Percentiles rank a stretch among this genome's conserved stretches.
These are phyloP conservation scores for Oligia strigilis DNA, from an alignment of 2,888 invertebrate species.

Conservation along the genomic window DNA sequence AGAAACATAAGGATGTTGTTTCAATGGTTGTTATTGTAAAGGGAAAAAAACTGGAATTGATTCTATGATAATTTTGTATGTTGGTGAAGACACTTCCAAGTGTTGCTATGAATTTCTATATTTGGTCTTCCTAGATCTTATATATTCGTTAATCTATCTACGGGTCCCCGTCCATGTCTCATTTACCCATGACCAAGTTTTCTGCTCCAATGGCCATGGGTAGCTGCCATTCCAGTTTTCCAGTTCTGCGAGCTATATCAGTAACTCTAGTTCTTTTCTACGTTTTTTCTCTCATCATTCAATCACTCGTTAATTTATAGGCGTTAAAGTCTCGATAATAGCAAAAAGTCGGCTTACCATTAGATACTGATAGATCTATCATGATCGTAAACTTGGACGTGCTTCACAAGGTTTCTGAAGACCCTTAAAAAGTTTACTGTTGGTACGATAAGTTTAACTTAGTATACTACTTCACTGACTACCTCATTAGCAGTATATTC, in stretches of 20 bases:
- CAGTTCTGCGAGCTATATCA: constrained; percentile 36
- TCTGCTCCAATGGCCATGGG: constrained; percentile 33
- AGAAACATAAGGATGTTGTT: background rate
- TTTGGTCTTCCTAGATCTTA: background rate
- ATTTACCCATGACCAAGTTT: constrained; percentile 34
- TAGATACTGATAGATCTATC: constrained; percentile 50
- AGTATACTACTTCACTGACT: background rate
- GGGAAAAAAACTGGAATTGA: background rate
- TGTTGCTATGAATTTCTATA: background rate
- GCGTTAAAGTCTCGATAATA: constrained; percentile 40
- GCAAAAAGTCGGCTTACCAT: constrained; percentile 38
- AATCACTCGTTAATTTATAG: constrained; percentile 49
- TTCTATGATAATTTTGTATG: background rate
- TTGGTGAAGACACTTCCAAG: background rate
- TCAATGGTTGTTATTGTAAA: background rate
- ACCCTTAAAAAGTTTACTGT: background rate
- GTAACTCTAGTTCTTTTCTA: constrained; percentile 30
- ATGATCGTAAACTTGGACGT: constrained; percentile 24
- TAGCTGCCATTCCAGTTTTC: constrained; percentile 17
- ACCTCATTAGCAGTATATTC: background rate
- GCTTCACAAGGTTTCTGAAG: constrained; percentile 26
- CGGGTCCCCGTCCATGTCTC: background rate
- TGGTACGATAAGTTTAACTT: background rate
- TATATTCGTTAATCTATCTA: background rate
- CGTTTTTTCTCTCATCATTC: constrained; percentile 48